Conservation (phyloP, 2,888 invertebrate species). For the Pomacea canaliculata region DNA sequence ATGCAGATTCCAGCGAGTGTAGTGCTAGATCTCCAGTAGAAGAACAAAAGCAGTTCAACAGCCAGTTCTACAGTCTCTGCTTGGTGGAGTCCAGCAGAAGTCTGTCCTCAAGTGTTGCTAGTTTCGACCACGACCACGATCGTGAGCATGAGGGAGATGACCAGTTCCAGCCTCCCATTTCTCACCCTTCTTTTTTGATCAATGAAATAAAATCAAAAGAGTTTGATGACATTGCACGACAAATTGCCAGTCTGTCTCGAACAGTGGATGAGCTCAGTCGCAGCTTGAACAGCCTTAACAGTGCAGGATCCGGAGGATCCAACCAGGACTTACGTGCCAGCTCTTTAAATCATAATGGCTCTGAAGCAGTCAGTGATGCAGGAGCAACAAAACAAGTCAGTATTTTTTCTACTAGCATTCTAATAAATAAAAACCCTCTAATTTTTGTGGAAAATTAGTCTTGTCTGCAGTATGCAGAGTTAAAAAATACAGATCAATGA, state of each 20-base stretch:
- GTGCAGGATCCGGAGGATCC: slow-evolving; percentile 45
- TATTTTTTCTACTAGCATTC: too few relatives aligned
- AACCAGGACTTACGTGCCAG: slow-evolving; percentile 10
- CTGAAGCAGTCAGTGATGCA: slow-evolving; percentile 11
- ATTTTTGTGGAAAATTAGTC: too few relatives aligned
- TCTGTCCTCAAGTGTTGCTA: slow-evolving; percentile 30
- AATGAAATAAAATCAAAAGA: slow-evolving; percentile 32
- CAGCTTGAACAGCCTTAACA: slow-evolving; percentile 58
- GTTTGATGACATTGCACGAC: slow-evolving; percentile 59
- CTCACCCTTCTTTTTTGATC: slow-evolving; percentile 5
- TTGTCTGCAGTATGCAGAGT: too few relatives aligned
- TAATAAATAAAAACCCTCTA: background rate
- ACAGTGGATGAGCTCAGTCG: slow-evolving; percentile 59
- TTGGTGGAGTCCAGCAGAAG: slow-evolving; percentile 56
- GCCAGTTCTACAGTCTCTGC: slow-evolving; percentile 63
- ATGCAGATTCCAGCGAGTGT: slow-evolving; percentile 36
- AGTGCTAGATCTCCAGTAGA: slow-evolving; percentile 30
- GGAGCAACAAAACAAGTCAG: slow-evolving; percentile 2
- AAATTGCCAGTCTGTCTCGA: slow-evolving; percentile 58
- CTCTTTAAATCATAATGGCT: background rate
- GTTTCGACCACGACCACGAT: slow-evolving; percentile 9
- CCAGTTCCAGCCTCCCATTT: background rate
- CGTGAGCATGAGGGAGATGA: background rate
- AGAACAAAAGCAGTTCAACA: slow-evolving; percentile 57
- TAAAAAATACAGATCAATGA: too few relatives aligned